Conservation (phyloP, 2,797 vertebrate genomes). For the Oreonectes daqikongensis region DNA sequence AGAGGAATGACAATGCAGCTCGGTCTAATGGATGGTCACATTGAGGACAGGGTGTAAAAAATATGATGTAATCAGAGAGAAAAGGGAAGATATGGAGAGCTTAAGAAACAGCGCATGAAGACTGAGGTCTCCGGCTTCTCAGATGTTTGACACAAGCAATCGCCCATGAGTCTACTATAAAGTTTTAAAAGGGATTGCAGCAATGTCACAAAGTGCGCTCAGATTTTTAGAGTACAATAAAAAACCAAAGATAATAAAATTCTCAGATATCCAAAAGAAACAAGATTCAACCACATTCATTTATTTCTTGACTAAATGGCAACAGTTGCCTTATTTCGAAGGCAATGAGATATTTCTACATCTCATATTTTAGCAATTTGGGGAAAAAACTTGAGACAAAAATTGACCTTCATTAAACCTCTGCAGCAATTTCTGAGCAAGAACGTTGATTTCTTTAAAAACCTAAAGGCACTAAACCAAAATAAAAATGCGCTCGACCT, state of each 20-base stretch:
- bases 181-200: background rate
- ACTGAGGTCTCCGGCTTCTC: background rate
- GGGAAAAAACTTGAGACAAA: too few species aligned
- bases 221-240: too few species aligned
- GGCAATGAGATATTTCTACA: too few species aligned
- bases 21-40: constrained; percentile 35
- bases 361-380: too few species aligned
- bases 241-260: too few species aligned
- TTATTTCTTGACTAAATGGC: too few species aligned
- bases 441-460: too few species aligned
- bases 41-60: background rate
- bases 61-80: background rate
- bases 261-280: background rate
- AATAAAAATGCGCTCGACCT: background rate
- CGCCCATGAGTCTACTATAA: background rate
- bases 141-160: background rate
- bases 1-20: constrained; percentile 1
- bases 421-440: too few species aligned
- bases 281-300: too few species aligned
- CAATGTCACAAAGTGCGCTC: background rate
- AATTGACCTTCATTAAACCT: too few species aligned
- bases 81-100: background rate
- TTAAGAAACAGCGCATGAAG: background rate
- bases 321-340: too few species aligned
- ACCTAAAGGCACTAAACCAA: too few species aligned